A percentile compares a stretch with the other conserved stretches of the same genome.
Evolutionary conservation across 2,113 vertebrate genomes (phyloP).

Genomic region (Melanotaenia duboulayi): DNA sequence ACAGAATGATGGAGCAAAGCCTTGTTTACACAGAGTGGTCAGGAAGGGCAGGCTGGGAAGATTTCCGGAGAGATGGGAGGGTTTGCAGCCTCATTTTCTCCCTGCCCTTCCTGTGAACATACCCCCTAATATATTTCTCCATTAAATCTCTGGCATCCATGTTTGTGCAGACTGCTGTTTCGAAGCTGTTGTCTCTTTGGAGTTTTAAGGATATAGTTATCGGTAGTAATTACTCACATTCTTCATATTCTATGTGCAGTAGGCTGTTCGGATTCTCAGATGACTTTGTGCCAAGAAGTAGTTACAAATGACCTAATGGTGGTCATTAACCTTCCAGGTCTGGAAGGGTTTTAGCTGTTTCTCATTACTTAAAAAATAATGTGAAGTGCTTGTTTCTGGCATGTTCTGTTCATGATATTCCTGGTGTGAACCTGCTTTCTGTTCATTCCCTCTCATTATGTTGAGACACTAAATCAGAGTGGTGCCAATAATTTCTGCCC

Average conservation of each 20-base stretch:
- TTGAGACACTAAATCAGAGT: slow-evolving; percentile 18
- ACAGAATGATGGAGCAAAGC: slow-evolving; percentile 47
- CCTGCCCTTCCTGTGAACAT: slow-evolving; percentile 75
- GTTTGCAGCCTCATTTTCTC: slow-evolving; percentile 58
- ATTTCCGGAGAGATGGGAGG: slow-evolving; percentile 78
- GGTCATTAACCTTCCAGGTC: slow-evolving; percentile 17
- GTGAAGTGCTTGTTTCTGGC: slow-evolving; percentile 33
- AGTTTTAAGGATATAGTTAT: slow-evolving; percentile 14
- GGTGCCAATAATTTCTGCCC: slow-evolving; percentile 4
- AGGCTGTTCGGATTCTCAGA: background rate
- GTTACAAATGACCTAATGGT: slow-evolving; percentile 13
- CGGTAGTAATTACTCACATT: slow-evolving; percentile 37
- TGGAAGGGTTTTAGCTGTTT: slow-evolving; percentile 6
- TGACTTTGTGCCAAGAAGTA: background rate
- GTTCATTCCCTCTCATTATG: slow-evolving; percentile 37
- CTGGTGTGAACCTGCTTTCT: slow-evolving; percentile 27
- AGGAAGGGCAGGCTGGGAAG: slow-evolving; percentile 76
- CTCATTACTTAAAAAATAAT: slow-evolving; percentile 14
- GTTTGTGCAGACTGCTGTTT: background rate
- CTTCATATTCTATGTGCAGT: background rate
- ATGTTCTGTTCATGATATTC: background rate
- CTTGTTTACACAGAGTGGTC: slow-evolving; percentile 69
- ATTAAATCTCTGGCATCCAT: background rate
- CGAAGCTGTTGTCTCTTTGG: background rate
- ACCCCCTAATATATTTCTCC: slow-evolving; percentile 9